phyloP scores from a whole-genome alignment of 2,888 invertebrate species.

The Mystacides longicornis region DNA sequence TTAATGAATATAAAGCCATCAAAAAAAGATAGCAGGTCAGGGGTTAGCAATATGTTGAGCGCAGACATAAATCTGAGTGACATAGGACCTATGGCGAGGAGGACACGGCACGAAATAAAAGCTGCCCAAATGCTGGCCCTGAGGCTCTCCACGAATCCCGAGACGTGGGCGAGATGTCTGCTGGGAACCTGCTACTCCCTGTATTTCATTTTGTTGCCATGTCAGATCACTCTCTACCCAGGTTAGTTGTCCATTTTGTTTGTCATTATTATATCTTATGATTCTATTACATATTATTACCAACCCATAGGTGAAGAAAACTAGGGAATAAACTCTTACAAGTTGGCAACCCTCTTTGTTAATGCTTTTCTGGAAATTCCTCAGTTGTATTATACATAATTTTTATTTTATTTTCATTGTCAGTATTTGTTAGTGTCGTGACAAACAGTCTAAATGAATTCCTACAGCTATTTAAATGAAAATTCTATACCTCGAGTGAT shows the following conservation, averaged over 20 bases:
- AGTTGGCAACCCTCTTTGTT: no score
- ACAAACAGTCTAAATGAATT: no score
- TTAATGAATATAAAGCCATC: conserved; percentile 37
- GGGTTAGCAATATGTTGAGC: conserved; percentile 28
- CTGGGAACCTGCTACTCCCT: conserved; percentile 86
- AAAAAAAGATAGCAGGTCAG: neutral
- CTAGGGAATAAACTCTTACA: no score
- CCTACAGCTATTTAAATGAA: no score
- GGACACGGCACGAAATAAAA: conserved; percentile 94
- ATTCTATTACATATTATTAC: no score
- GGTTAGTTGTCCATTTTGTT: conserved; percentile 35
- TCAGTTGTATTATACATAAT: no score
- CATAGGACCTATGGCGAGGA: conserved; percentile 68
- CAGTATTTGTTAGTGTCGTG: no score
- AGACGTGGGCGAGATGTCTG: conserved; percentile 88
- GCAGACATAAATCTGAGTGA: neutral
- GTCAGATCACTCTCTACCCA: conserved; percentile 62
- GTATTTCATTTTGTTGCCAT: conserved; percentile 94
- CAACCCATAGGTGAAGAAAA: no score
- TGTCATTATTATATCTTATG: neutral
- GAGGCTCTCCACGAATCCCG: conserved; percentile 59
- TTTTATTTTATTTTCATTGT: no score
- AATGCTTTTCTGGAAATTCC: no score
- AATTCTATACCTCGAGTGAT: no score
- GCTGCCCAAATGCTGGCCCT: conserved; percentile 73